These are phyloP conservation scores for Oophaga pumilio DNA, from an alignment of 2,113 vertebrate genomes.

Conservation along the genomic window DNA sequence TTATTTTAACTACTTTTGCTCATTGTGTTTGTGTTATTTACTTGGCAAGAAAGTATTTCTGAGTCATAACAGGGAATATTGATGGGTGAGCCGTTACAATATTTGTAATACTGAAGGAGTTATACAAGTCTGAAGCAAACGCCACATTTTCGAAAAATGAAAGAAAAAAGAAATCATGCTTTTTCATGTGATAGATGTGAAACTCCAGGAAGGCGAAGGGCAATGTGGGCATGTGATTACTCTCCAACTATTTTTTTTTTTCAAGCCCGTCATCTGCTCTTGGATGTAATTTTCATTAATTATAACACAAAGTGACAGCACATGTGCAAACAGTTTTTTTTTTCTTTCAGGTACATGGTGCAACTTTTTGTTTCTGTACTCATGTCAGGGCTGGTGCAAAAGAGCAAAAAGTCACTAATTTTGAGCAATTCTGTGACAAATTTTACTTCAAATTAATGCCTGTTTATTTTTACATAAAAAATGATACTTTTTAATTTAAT, in stretches of 20 bases:
- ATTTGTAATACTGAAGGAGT: conserved; percentile 13
- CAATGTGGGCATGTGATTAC: conserved; percentile 27
- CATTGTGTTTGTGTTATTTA: neutral
- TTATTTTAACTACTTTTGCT: neutral
- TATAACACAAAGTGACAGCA: neutral
- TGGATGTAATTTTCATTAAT: neutral
- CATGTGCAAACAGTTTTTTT: neutral
- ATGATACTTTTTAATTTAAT: too few species aligned
- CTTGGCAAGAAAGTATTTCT: neutral
- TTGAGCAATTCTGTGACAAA: too few species aligned
- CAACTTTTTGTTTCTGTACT: neutral
- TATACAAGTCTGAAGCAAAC: neutral
- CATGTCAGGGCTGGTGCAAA: too few species aligned
- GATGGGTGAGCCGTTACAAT: conserved; percentile 16
- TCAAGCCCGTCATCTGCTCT: neutral
- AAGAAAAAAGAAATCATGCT: neutral
- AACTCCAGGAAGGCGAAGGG: conserved; percentile 18
- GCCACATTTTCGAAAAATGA: neutral
- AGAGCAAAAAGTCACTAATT: too few species aligned
- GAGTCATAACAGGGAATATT: neutral
- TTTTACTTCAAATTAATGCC: too few species aligned
- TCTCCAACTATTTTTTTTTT: neutral
- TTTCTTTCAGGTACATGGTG: neutral
- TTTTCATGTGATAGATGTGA: conserved; percentile 32
- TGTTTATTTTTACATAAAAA: too few species aligned